These are phyloP conservation scores for Lottia gigantea DNA, from an alignment of 2,888 invertebrate genomes.

Conservation along the genomic window DNA sequence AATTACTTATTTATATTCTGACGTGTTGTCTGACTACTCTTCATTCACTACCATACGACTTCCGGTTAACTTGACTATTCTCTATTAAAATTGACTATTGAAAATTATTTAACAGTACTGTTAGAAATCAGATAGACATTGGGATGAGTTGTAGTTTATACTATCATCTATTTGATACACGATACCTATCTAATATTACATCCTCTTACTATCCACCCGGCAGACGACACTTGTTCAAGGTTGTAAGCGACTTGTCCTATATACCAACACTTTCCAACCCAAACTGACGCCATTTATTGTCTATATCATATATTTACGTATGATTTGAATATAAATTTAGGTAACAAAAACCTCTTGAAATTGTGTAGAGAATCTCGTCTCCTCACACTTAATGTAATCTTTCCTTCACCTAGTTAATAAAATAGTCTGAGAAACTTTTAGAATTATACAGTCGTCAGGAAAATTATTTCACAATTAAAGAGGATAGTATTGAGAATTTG, in stretches of 20 bases:
- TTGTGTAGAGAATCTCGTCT: neutral
- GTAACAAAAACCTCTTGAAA: slow-evolving; percentile 2
- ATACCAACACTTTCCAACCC: neutral
- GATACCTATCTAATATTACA: too few relatives aligned
- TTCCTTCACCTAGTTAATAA: neutral
- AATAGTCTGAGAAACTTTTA: too few relatives aligned
- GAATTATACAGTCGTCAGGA: too few relatives aligned
- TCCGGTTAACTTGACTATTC: neutral
- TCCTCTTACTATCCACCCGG: too few relatives aligned
- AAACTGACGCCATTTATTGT: slow-evolving; percentile 1
- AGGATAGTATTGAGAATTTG: too few relatives aligned
- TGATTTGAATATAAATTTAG: neutral
- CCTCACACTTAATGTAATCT: slow-evolving; percentile 3
- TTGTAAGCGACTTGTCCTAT: too few relatives aligned
- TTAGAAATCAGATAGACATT: neutral
- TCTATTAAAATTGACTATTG: neutral
- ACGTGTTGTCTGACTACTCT: neutral
- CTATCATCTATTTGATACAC: too few relatives aligned
- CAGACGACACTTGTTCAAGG: too few relatives aligned
- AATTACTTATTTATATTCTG: neutral
- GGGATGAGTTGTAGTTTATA: neutral
- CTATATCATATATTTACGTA: slow-evolving; percentile 5
- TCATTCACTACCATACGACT: neutral
- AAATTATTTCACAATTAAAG: too few relatives aligned
- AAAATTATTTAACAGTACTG: slow-evolving; percentile 4